Conservation (phyloP, 1,140 invertebrate species). For the Cotesia vestalis region DNA sequence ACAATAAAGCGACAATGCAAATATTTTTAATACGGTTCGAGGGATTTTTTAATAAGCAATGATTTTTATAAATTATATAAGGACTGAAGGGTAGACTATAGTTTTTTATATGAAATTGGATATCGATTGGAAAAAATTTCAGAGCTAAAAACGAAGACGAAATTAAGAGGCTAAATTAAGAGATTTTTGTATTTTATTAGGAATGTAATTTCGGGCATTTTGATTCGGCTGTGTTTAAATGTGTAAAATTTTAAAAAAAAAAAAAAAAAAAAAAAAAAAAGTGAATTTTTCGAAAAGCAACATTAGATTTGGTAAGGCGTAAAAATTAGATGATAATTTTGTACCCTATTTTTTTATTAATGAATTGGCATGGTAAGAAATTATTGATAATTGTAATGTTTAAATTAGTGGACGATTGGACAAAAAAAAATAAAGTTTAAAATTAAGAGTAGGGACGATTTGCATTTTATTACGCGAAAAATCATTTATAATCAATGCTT, state of each 20-base stretch:
- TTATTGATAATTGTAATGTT: conserved; percentile 7
- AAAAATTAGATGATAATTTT: conserved; percentile 59
- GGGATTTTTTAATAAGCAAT: conserved; percentile 18
- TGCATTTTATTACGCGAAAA: conserved; percentile 25
- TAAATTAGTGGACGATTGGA: conserved; percentile 27
- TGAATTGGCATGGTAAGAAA: conserved; percentile 41
- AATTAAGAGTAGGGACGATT: conserved; percentile 46
- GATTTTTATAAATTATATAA: neutral
- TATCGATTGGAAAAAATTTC: conserved; percentile 17
- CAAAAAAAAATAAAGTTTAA: conserved; percentile 31
- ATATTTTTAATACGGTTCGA: conserved; percentile 15
- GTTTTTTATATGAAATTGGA: conserved; percentile 26
- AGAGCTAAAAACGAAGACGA: conserved; percentile 38
- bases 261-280: conserved; percentile 33
- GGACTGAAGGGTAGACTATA: conserved; percentile 25
- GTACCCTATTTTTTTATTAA: conserved; percentile 66
- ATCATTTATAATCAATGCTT: neutral
- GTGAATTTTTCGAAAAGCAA: conserved; percentile 39
- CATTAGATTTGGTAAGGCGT: conserved; percentile 56
- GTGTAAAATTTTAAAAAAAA: neutral
- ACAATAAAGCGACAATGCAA: conserved; percentile 19
- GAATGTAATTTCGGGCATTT: conserved; percentile 56
- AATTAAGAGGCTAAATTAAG: conserved; percentile 40
- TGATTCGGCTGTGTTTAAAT: conserved; percentile 65
- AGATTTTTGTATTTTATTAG: conserved; percentile 44